Evolutionary conservation across 2,888 invertebrate species (phyloP), one percentile per base, ranked within the genome.

Genomic region (Drosophila diplacantha): DNA sequence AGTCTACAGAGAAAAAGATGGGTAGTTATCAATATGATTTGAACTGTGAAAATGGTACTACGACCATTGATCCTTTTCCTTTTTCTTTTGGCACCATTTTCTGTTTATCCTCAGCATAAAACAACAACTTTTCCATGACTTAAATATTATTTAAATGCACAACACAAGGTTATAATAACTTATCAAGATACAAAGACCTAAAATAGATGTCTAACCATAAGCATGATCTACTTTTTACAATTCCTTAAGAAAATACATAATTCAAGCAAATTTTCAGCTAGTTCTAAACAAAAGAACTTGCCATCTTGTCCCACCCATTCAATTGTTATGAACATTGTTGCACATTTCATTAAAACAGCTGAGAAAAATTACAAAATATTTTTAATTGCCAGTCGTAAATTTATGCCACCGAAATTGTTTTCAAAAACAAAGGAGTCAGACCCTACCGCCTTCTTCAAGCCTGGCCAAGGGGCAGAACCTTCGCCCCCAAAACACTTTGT

Each of bases 401-500:
- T 63, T 79, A 73, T 79, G 77, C 74, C 60, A 59, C 49, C 58
- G 59, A 77, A 71, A 78, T 78, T 81, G 69, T 72, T 74, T 81
- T 73, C 34, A 34, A 65, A 72, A 78, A 77, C 79, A 81, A 77
- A 56, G 67, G 53, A 49, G 43, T 16, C 39, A 32, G 46, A 29
- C 34, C 24, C 44, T 18, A 20, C 38, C 26, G 38, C 37, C 9
- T 18, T 31, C 22, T 20, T 11, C 3, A 14, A n/a, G 12, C 6
- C 9, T 8, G 3, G 8, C n/a, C 5, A 5, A 6, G 11, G 22
- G 14, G 44, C 18, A 26, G 29, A 41, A 29, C 67, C 34, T 29
- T 26, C 35, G 24, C 43, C 52, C 47, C 52, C 41, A 37, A 32
- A 41, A 39, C 41, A 70, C 63, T 69, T 71, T 65, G 67, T 52